phyloP scores from a whole-genome alignment of 2,797 vertebrate species.

The Hoplostethus atlanticus region DNA sequence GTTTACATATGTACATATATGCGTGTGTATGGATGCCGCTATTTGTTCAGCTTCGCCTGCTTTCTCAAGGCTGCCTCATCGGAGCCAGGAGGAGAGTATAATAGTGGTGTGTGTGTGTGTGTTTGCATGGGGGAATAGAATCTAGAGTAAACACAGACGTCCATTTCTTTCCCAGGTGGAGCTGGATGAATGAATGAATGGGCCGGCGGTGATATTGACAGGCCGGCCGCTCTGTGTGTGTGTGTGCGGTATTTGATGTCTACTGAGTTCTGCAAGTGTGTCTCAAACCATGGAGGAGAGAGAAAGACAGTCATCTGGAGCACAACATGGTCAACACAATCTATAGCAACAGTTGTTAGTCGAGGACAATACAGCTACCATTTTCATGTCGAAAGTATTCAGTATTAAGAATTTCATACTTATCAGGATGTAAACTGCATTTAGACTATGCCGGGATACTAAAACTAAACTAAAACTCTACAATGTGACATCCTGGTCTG shows the following conservation, averaged over 20 bases:
- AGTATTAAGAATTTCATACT: no score
- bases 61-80: slow-evolving; percentile 70
- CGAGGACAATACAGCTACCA: not conserved
- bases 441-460: no score
- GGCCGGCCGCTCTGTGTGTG: slow-evolving; percentile 7
- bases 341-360: not conserved
- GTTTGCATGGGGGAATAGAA: slow-evolving; percentile 72
- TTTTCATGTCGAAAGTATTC: no score
- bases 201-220: slow-evolving; percentile 48
- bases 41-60: slow-evolving; percentile 72
- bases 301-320: not conserved
- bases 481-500: no score
- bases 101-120: slow-evolving; percentile 43
- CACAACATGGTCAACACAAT: no score
- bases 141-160: slow-evolving; percentile 78
- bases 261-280: no score
- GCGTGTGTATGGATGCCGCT: slow-evolving; percentile 38
- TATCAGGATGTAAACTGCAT: no score
- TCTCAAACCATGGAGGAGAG: not conserved
- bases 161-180: slow-evolving; percentile 76
- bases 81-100: slow-evolving; percentile 53
- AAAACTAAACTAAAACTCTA: no score
- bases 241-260: not conserved
- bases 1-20: slow-evolving; percentile 49
- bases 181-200: slow-evolving; percentile 63